Conservation (phyloP, 2,113 vertebrate genomes). For the Bos taurus region ARS-UCD2.0 NC_037353.1:22844501-22845000, state of each 20-base stretch:
- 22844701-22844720: neutral
- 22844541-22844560: too few species aligned
- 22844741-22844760: neutral
- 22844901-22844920: neutral
- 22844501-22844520: too few species aligned
- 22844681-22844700: neutral
- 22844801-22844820: neutral
- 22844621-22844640: neutral
- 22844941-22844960: neutral
- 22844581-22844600: too few species aligned
- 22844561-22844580: too few species aligned
- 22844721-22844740: neutral
- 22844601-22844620: neutral
- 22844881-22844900: neutral
- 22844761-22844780: neutral
- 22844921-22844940: neutral
- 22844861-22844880: neutral
- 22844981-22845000: neutral
- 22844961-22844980: neutral
- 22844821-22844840: neutral
- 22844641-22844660: neutral
- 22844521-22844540: too few species aligned
- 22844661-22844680: neutral
- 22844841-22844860: neutral
- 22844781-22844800: neutral